Conservation (phyloP, 2,888 invertebrate genomes). For the Rhingia campestris region DNA sequence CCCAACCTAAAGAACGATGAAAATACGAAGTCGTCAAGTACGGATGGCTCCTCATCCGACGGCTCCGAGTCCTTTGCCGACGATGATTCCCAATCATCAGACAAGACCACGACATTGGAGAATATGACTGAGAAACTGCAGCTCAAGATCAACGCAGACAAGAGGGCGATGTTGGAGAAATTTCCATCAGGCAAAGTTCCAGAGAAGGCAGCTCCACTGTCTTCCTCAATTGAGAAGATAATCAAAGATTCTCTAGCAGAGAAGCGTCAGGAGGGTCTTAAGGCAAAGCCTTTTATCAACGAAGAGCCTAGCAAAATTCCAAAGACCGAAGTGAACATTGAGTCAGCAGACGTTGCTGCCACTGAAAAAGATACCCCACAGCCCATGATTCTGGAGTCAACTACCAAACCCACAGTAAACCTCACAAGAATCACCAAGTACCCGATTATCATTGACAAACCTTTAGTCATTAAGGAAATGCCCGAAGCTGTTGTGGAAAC, state of each 20-base stretch:
- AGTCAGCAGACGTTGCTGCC: constrained; percentile 41
- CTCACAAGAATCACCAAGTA: constrained; percentile 47
- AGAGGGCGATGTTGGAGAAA: constrained; percentile 76
- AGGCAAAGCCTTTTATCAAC: constrained; percentile 76
- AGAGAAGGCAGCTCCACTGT: constrained; percentile 74
- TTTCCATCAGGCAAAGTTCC: constrained; percentile 66
- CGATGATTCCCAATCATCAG: constrained; percentile 82
- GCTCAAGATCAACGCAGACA: constrained; percentile 78
- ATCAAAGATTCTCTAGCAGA: constrained; percentile 78
- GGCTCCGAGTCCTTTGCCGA: constrained; percentile 81
- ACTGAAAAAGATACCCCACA: constrained; percentile 65
- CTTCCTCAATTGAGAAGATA: constrained; percentile 78
- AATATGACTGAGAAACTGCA: constrained; percentile 79
- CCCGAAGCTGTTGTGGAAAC: constrained; percentile 36
- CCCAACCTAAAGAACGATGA: constrained; percentile 75
- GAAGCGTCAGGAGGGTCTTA: constrained; percentile 78
- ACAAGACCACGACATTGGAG: constrained; percentile 79
- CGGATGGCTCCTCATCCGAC: constrained; percentile 80
- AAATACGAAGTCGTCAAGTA: constrained; percentile 78
- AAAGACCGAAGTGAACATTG: constrained; percentile 64
- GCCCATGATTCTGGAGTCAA: constrained; percentile 31
- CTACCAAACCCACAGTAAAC: constrained; percentile 52
- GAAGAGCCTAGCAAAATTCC: constrained; percentile 71
- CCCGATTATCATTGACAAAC: constrained; percentile 54
- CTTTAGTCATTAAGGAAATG: constrained; percentile 38